phyloP scores from a whole-genome alignment of 2,888 invertebrate species.

The Oligia strigilis region DNA sequence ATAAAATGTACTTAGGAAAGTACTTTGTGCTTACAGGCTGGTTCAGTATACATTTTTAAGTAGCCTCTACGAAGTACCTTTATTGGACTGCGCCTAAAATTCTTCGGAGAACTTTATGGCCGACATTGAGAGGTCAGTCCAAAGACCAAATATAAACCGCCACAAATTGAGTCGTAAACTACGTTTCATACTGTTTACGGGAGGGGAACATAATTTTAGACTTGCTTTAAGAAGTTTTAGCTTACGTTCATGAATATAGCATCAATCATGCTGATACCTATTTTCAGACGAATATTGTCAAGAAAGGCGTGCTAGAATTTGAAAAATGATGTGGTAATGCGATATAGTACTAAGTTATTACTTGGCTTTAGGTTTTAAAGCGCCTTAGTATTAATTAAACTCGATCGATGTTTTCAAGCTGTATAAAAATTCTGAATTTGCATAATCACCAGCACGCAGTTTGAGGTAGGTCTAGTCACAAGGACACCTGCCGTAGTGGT shows the following conservation, averaged over 20 bases:
- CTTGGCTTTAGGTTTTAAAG: background rate
- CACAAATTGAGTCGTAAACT: conserved; percentile 62
- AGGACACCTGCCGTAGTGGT: conserved; percentile 14
- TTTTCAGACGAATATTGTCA: conserved; percentile 38
- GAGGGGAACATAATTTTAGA: conserved; percentile 47
- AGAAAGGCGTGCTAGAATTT: conserved; percentile 35
- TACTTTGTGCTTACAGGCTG: conserved; percentile 25
- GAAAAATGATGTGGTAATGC: conserved; percentile 23
- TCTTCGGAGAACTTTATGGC: conserved; percentile 28
- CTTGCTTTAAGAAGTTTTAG: conserved; percentile 24
- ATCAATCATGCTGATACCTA: conserved; percentile 42
- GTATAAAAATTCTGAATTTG: conserved; percentile 31
- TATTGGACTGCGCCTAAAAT: conserved; percentile 46
- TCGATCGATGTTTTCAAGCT: conserved; percentile 34
- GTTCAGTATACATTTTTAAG: conserved; percentile 40
- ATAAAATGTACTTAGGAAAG: conserved; percentile 30
- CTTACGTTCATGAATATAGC: conserved; percentile 31
- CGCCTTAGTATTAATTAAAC: background rate
- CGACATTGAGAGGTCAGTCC: conserved; percentile 57
- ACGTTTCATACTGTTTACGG: conserved; percentile 54
- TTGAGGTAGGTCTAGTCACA: conserved; percentile 5
- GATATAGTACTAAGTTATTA: conserved; percentile 1
- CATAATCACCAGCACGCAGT: conserved; percentile 29
- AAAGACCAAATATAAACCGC: conserved; percentile 55
- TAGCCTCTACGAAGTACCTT: conserved; percentile 27